phyloP scores from a whole-genome alignment of 2,797 vertebrate genomes.

The Rhinatrema bivittatum region DNA sequence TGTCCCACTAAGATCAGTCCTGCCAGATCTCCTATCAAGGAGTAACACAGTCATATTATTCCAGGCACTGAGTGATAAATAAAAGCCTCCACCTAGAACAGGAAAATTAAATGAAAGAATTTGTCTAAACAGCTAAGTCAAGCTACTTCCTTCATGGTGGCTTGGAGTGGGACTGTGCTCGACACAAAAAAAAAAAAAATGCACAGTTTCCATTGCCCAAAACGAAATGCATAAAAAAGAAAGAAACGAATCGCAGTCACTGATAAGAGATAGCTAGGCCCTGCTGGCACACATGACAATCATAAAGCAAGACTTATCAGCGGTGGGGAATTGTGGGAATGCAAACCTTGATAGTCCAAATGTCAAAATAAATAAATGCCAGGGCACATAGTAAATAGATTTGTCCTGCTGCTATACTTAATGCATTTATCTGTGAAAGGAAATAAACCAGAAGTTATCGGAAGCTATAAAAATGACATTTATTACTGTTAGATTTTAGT shows the following conservation, averaged over 20 bases:
- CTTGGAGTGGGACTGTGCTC: neutral
- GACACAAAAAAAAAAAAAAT: too few species aligned
- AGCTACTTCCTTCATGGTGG: neutral
- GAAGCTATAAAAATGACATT: neutral
- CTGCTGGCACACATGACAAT: too few species aligned
- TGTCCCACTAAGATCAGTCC: neutral
- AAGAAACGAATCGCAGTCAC: conserved; percentile 13
- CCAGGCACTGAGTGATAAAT: neutral
- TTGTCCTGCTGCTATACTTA: neutral
- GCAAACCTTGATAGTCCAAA: conserved; percentile 4
- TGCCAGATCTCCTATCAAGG: neutral
- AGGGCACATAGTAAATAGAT: neutral
- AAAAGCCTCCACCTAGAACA: neutral
- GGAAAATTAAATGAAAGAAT: neutral
- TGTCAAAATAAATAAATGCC: conserved; percentile 12
- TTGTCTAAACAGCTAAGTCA: conserved; percentile 2
- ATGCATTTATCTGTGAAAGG: neutral
- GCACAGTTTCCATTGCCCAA: conserved; percentile 14
- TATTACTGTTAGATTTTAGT: neutral
- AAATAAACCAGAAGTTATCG: neutral
- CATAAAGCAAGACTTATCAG: conserved; percentile 24
- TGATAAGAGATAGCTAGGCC: conserved; percentile 14
- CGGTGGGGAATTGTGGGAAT: conserved; percentile 9
- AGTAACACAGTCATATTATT: neutral
- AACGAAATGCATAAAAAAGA: conserved; percentile 17